These are phyloP conservation scores for Bombus cullumanus DNA, from an alignment of 1,140 invertebrate genomes.

Conservation along the genomic window DNA sequence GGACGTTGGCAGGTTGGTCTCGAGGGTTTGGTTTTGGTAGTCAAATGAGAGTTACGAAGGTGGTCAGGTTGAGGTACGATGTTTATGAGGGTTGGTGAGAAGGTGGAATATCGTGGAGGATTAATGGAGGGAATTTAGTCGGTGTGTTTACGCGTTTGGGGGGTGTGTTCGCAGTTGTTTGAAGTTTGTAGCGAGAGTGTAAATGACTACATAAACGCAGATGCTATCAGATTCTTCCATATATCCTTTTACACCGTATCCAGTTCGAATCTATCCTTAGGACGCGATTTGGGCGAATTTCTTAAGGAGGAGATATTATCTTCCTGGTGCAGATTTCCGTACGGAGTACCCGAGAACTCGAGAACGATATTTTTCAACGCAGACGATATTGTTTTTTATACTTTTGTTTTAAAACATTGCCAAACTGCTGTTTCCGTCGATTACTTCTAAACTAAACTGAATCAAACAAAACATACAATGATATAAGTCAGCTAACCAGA, in stretches of 20 bases:
- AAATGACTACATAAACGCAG: not conserved
- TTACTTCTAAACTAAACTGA: not conserved
- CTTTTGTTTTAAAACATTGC: not conserved
- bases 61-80: not conserved
- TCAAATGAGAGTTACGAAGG: not conserved
- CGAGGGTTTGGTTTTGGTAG: not conserved
- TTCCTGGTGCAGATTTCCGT: not conserved
- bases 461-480: too few species aligned
- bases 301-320: not conserved
- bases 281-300: constrained; percentile 10
- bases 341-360: not conserved
- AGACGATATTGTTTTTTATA: not conserved
- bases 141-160: not conserved
- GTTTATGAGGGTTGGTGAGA: not conserved
- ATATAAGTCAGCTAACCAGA: too few species aligned
- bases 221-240: not conserved
- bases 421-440: not conserved
- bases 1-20: not conserved
- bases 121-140: not conserved
- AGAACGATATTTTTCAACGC: not conserved
- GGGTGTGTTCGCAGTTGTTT: not conserved
- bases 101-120: not conserved
- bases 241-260: constrained; percentile 6
- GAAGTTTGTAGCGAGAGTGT: not conserved
- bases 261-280: constrained; percentile 1